phyloP scores from a whole-genome alignment of 2,113 vertebrate species.

The Callaeas wilsoni region DNA sequence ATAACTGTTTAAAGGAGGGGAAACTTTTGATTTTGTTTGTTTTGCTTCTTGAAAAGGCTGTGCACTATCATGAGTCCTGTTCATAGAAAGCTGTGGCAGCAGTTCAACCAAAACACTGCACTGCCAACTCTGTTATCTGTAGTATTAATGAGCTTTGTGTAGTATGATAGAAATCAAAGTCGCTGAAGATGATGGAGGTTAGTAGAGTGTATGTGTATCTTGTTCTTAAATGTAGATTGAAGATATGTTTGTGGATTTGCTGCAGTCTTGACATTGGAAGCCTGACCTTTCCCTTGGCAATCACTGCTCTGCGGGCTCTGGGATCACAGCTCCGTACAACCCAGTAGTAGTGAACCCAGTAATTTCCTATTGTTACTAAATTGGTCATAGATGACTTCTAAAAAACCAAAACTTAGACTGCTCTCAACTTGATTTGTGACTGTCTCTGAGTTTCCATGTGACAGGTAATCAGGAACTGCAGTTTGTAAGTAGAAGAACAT shows the following conservation, averaged over 20 bases:
- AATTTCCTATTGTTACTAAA: not conserved
- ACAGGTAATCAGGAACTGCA: not conserved
- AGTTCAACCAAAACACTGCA: not conserved
- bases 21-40: not conserved
- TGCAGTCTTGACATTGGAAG: not conserved
- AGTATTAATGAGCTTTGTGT: not conserved
- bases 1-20: not conserved
- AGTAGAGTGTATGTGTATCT: not conserved
- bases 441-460: fast-evolving
- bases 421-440: not conserved
- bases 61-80: not conserved
- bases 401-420: not conserved
- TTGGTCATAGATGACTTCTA: not conserved
- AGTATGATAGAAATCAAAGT: not conserved
- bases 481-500: not conserved
- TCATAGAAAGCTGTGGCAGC: not conserved
- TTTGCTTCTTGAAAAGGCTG: not conserved
- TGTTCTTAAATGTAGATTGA: not conserved
- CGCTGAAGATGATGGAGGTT: not conserved
- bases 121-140: not conserved
- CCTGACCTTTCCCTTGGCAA: not conserved
- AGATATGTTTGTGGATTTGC: not conserved
- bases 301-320: not conserved
- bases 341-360: not conserved
- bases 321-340: not conserved